Conservation (phyloP, 2,888 invertebrate species). For the Leucophenga montana region DNA sequence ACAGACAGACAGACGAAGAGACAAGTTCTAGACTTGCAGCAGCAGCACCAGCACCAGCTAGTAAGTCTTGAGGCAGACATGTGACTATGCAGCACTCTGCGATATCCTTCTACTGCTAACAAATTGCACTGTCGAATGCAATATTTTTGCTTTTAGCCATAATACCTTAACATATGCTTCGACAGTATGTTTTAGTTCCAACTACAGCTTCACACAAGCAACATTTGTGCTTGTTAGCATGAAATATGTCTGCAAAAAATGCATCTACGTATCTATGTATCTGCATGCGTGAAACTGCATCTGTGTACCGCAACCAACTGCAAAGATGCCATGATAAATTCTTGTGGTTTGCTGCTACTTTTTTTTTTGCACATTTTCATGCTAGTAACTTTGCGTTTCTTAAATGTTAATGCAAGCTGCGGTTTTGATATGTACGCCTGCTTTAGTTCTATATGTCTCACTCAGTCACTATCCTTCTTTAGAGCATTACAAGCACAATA, state of each 20-base stretch:
- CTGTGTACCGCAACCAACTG: slow-evolving; percentile 30
- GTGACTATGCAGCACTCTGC: background rate
- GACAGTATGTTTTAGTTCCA: slow-evolving; percentile 43
- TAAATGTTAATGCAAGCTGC: slow-evolving; percentile 35
- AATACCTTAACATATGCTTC: slow-evolving; percentile 66
- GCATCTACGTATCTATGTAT: background rate
- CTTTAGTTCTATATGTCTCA: slow-evolving; percentile 15
- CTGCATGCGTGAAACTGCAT: background rate
- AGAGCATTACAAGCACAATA: slow-evolving; percentile 64
- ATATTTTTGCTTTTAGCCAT: slow-evolving; percentile 66
- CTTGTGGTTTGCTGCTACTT: slow-evolving; percentile 61
- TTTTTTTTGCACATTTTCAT: background rate
- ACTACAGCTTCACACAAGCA: slow-evolving; percentile 40
- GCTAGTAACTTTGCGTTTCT: background rate
- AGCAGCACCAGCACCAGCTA: background rate
- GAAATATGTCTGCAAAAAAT: slow-evolving; percentile 57
- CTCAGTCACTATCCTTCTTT: background rate
- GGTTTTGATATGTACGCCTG: slow-evolving; percentile 51
- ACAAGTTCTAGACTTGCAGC: background rate
- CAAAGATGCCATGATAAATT: slow-evolving; percentile 66
- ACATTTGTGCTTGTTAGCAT: slow-evolving; percentile 62
- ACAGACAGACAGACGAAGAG: background rate
- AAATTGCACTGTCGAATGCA: slow-evolving; percentile 69
- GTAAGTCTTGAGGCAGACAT: background rate
- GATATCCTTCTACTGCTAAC: slow-evolving; percentile 48